A percentile compares a stretch with the other conserved stretches of the same genome.
phyloP scores from a whole-genome alignment of 2,888 invertebrate species.

The Pseudolycoriella hygida region DNA sequence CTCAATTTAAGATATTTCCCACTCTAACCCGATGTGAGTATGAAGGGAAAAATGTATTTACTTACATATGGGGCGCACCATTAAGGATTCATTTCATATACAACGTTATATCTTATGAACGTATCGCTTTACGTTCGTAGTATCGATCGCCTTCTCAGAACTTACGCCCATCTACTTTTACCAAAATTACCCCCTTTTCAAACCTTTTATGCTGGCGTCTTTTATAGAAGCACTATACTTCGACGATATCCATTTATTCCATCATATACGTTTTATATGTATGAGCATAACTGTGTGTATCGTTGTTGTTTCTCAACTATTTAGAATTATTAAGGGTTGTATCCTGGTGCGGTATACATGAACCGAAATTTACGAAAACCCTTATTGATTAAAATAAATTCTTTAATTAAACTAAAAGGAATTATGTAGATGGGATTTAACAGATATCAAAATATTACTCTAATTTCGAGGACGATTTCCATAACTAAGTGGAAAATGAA shows the following conservation, averaged over 20 bases:
- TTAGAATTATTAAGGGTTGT: not conserved
- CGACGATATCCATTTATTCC: too few relatives aligned
- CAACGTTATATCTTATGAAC: too few relatives aligned
- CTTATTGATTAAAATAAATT: slow-evolving; percentile 1
- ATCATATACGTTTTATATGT: too few relatives aligned
- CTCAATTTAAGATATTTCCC: too few relatives aligned
- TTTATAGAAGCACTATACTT: not conserved
- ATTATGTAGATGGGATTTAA: not conserved
- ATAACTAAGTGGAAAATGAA: not conserved
- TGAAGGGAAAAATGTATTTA: too few relatives aligned
- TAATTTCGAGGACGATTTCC: not conserved
- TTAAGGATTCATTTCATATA: too few relatives aligned
- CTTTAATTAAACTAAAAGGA: slow-evolving; percentile 1
- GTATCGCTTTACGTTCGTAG: too few relatives aligned
- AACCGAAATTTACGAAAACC: not conserved
- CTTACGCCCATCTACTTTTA: slow-evolving; percentile 1
- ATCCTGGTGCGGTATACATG: not conserved
- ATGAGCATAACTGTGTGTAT: not conserved
- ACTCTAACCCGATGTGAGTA: too few relatives aligned
- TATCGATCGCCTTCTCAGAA: not conserved
- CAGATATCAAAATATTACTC: too few relatives aligned
- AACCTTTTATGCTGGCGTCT: slow-evolving; percentile 1
- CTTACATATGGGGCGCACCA: too few relatives aligned
- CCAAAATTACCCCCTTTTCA: not conserved
- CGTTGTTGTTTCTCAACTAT: slow-evolving; percentile 1